A percentile compares a stretch with the other conserved stretches of the same genome.
Conservation (phyloP, 2,888 invertebrate species). For the Ypsolopha scabrella region DNA sequence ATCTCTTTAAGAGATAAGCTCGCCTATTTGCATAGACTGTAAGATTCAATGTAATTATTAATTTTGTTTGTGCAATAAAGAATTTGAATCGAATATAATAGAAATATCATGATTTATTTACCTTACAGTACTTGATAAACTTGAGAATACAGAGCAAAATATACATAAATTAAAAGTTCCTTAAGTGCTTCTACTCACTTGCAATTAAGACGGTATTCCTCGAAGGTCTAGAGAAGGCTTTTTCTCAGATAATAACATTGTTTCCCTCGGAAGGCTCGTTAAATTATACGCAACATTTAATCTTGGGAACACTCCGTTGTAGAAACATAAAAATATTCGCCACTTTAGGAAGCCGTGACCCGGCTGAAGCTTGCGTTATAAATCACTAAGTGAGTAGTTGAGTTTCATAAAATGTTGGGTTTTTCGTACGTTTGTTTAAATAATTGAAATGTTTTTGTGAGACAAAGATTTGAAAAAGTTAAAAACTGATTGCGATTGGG, state of each 20-base stretch:
- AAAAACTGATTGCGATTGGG: no score
- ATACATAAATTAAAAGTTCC: neutral
- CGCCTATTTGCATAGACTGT: no score
- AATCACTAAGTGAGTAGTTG: neutral
- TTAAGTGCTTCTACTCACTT: neutral
- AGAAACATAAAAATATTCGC: constrained; percentile 5
- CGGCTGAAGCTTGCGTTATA: neutral
- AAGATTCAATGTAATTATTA: no score
- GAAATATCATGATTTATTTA: no score
- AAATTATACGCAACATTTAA: constrained; percentile 33
- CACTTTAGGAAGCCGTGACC: neutral
- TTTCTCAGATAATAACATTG: constrained; percentile 5
- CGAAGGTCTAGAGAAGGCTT: neutral
- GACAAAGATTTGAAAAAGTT: no score
- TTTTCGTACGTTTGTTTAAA: neutral
- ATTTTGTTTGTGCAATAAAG: no score
- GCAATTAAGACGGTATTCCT: neutral
- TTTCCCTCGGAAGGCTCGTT: constrained; percentile 20
- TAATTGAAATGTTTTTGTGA: neutral
- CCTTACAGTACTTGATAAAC: neutral
- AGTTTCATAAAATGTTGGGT: neutral
- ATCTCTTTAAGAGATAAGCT: no score
- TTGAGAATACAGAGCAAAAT: neutral
- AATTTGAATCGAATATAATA: no score
- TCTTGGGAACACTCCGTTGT: constrained; percentile 1